These are phyloP conservation scores for Drosophila multiciliata DNA, from an alignment of 2,888 invertebrate species.

Conservation along the genomic window DNA sequence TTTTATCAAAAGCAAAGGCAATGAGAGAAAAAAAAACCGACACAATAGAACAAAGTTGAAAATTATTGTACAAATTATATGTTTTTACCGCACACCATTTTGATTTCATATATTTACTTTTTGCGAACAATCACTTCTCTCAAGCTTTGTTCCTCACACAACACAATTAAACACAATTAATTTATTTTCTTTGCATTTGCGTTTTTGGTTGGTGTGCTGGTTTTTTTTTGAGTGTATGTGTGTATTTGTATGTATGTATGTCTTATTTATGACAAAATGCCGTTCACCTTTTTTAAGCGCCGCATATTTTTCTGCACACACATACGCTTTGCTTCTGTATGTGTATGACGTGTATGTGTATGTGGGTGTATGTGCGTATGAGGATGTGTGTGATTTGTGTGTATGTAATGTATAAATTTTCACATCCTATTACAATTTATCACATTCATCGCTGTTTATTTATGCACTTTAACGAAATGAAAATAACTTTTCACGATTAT, in stretches of 20 bases:
- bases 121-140: constrained; percentile 19
- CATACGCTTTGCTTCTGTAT: constrained; percentile 65
- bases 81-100: constrained; percentile 67
- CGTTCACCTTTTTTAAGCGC: constrained; percentile 83
- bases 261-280: constrained; percentile 72
- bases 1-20: constrained; percentile 77
- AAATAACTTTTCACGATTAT: constrained; percentile 33
- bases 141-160: constrained; percentile 24
- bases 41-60: constrained; percentile 60
- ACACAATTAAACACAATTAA: constrained; percentile 26
- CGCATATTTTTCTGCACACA: constrained; percentile 82
- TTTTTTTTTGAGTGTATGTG: constrained; percentile 14
- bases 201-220: constrained; percentile 11
- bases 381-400: constrained; percentile 30
- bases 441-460: constrained; percentile 66
- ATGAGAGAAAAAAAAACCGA: constrained; percentile 54
- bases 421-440: constrained; percentile 77
- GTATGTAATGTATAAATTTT: constrained; percentile 60
- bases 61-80: constrained; percentile 76
- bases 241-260: constrained; percentile 17
- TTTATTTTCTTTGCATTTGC: constrained; percentile 26
- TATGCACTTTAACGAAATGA: constrained; percentile 47
- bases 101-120: constrained; percentile 30
- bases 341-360: constrained; percentile 38
- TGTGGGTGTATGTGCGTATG: constrained; percentile 31